phyloP scores from a whole-genome alignment of 2,888 invertebrate genomes.

The Phlogophora meticulosa region DNA sequence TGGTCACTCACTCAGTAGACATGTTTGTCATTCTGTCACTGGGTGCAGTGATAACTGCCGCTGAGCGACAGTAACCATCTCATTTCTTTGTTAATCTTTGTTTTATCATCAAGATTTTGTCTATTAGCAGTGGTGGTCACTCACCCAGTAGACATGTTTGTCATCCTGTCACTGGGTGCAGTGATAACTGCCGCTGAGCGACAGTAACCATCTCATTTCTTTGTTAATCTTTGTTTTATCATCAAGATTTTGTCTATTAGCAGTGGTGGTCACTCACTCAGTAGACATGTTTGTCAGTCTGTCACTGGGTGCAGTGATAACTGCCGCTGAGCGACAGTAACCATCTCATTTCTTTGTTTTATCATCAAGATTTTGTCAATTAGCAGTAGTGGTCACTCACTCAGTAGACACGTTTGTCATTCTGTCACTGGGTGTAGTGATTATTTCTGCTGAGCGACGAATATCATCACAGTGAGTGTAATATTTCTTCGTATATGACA shows the following conservation, averaged over 20 bases:
- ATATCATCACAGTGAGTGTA: slow-evolving; percentile 35
- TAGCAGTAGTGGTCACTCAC: slow-evolving; percentile 35
- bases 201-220: no score
- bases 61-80: slow-evolving; percentile 11
- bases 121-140: slow-evolving; percentile 33
- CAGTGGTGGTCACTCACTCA: slow-evolving; percentile 26
- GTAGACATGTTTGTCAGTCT: no score
- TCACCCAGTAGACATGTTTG: slow-evolving; percentile 65
- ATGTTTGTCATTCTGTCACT: slow-evolving; percentile 68
- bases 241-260: no score
- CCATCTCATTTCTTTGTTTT: no score
- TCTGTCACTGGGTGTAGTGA: slow-evolving; percentile 49
- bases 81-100: neutral
- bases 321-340: no score
- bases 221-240: no score
- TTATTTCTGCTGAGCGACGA: slow-evolving; percentile 7
- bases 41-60: slow-evolving; percentile 63
- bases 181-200: slow-evolving; percentile 57
- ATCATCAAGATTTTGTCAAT: neutral
- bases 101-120: neutral
- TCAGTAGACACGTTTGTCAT: slow-evolving; percentile 57
- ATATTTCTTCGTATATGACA: no score
- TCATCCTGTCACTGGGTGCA: slow-evolving; percentile 70
- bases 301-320: no score
- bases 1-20: slow-evolving; percentile 63